Evolutionary conservation across 2,797 vertebrate species (phyloP).

Genomic region (Diplodus sargus): DNA sequence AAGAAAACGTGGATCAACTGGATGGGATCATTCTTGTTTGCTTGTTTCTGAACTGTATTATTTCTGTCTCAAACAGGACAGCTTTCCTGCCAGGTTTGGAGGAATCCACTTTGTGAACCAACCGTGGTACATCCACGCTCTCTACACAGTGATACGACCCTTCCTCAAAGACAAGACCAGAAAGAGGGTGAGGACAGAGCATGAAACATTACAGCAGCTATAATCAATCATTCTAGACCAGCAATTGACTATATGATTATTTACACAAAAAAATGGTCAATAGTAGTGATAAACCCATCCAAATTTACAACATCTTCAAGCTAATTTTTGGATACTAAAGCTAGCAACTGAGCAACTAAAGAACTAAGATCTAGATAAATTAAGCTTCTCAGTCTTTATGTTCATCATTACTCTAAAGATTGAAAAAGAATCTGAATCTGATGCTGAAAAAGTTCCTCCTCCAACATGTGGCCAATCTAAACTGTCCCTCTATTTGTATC

Average conservation of each 20-base stretch:
- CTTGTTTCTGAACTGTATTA: not conserved
- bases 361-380: not conserved
- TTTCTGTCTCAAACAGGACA: slow-evolving; percentile 87
- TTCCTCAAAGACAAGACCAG: slow-evolving; percentile 99
- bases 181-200: slow-evolving; percentile 89
- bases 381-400: not conserved
- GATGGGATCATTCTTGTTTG: not conserved
- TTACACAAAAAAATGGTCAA: too few species aligned
- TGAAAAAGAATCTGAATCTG: not conserved
- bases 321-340: too few species aligned
- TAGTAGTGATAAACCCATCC: too few species aligned
- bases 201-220: not conserved
- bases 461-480: not conserved
- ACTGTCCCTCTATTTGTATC: not conserved
- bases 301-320: too few species aligned
- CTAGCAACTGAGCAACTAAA: not conserved
- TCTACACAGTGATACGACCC: slow-evolving; percentile 97
- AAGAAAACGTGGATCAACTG: not conserved
- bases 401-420: not conserved
- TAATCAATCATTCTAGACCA: not conserved
- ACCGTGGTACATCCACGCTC: slow-evolving; percentile 98
- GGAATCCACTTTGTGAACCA: slow-evolving; percentile 99
- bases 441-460: not conserved
- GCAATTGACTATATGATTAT: too few species aligned
- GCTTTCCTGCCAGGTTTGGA: slow-evolving; percentile 97